Percentiles rank a stretch among this genome's conserved stretches.
Conservation (phyloP, 2,888 invertebrate species). For the Tetranychus piercei region DNA sequence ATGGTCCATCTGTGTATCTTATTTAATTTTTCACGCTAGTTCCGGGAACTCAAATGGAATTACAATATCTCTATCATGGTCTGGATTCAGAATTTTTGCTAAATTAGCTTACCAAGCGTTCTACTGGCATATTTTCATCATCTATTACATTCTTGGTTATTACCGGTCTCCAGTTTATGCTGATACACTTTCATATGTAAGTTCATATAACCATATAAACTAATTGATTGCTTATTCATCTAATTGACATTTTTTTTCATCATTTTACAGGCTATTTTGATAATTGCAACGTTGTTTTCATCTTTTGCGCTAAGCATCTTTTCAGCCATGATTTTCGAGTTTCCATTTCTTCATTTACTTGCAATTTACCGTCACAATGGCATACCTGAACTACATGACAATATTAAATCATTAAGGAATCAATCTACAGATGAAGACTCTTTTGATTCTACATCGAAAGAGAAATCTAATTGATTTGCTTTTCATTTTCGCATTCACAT, state of each 20-base stretch:
- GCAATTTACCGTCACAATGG: not conserved
- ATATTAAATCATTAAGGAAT: not conserved
- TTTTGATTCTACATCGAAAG: not conserved
- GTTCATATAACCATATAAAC: not conserved
- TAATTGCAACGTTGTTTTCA: not conserved
- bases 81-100: slow-evolving; percentile 2
- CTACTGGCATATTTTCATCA: slow-evolving; percentile 5
- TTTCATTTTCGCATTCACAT: too few species aligned
- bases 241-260: not conserved
- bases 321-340: not conserved
- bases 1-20: slow-evolving; percentile 3
- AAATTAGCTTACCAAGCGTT: slow-evolving; percentile 2
- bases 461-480: too few species aligned
- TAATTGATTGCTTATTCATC: not conserved
- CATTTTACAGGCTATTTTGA: not conserved
- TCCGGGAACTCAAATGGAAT: not conserved
- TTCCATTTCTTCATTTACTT: not conserved
- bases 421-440: not conserved
- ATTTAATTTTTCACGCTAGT: not conserved
- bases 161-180: not conserved
- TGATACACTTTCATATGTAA: not conserved
- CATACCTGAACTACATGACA: not conserved
- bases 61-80: not conserved
- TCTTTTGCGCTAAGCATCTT: not conserved
- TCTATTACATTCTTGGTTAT: not conserved